phyloP scores from a whole-genome alignment of 2,888 invertebrate species.

The Camponotus fellah region DNA sequence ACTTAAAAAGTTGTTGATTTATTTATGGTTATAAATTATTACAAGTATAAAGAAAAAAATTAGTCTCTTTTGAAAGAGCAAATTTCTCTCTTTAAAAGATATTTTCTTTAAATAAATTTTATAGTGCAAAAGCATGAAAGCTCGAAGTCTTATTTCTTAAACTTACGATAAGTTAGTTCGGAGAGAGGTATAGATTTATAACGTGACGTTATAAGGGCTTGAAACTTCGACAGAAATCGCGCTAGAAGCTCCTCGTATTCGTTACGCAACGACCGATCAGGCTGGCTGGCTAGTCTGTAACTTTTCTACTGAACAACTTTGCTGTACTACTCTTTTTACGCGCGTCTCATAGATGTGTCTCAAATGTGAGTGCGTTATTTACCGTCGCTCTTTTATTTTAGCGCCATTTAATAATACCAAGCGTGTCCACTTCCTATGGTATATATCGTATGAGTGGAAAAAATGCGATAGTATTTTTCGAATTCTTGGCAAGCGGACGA shows the following conservation, averaged over 20 bases:
- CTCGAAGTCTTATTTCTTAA: slow-evolving; percentile 38
- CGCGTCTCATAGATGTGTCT: slow-evolving; percentile 6
- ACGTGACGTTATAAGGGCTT: slow-evolving; percentile 30
- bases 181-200: slow-evolving; percentile 27
- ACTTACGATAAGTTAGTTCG: slow-evolving; percentile 21
- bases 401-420: background rate
- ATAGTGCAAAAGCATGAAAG: slow-evolving; percentile 11
- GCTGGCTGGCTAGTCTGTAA: slow-evolving; percentile 64
- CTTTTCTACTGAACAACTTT: slow-evolving; percentile 61
- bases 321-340: slow-evolving; percentile 38
- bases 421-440: background rate
- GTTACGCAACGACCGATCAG: slow-evolving; percentile 47
- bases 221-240: slow-evolving; percentile 46
- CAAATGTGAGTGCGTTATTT: background rate
- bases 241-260: slow-evolving; percentile 37
- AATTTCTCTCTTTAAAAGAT: slow-evolving; percentile 2
- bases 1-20: no score
- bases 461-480: slow-evolving; percentile 44
- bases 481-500: slow-evolving; percentile 54
- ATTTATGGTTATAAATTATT: no score
- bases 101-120: slow-evolving; percentile 48
- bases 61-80: background rate
- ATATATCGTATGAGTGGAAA: background rate
- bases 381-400: slow-evolving; percentile 9
- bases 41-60: background rate